Evolutionary conservation across 2,888 invertebrate genomes (phyloP), one percentile per base, ranked within the genome.

Genomic region (Abrostola tripartita): DNA sequence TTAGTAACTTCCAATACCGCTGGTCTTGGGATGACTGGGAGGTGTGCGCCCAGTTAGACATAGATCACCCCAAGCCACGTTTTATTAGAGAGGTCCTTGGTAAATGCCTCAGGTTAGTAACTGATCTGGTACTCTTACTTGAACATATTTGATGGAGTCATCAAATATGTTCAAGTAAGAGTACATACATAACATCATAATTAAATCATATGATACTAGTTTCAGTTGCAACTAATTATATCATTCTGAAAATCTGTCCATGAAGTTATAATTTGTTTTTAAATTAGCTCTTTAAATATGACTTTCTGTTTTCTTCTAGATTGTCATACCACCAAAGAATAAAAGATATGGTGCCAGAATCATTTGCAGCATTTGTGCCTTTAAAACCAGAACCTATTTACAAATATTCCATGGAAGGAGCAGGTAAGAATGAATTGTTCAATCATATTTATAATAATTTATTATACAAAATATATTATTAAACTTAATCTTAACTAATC

Each of bases 1-100:
- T 99, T 91, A 99, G 99, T 89, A 99, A 99, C 94, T 99, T 99
- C 90, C 99, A 99, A 91, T 99, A 99, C 89, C 97, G 99, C 59
- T 99, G 99, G 99, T 98, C 98, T 2, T 99, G 99, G 99, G 98
- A 98, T 77, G 98, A 98, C 85, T 98, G 98, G 98, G 97, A 97
- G 85, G 96, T 97, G 11, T 98, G 98, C 82, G 94, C 98, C n/a
- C 96, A 97, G 73, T 92, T 98, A 36, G 98, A 98, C 86, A 89
- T 95, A 0, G 98, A 99, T 83, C 98, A 98, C 91, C 99, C 99
- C 0, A 97, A 98, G 80, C 98, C 99, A 0, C 97, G 98, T 86
- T 99, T 99, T 89, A 97, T 99, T 61, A 96, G 97, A 74, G 99
- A 99, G 91, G 98, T 98, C 14, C 96, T 99, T 63, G 96, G 97